These are phyloP conservation scores for Perca flavescens DNA, from an alignment of 2,113 vertebrate species.

Conservation along the genomic window DNA sequence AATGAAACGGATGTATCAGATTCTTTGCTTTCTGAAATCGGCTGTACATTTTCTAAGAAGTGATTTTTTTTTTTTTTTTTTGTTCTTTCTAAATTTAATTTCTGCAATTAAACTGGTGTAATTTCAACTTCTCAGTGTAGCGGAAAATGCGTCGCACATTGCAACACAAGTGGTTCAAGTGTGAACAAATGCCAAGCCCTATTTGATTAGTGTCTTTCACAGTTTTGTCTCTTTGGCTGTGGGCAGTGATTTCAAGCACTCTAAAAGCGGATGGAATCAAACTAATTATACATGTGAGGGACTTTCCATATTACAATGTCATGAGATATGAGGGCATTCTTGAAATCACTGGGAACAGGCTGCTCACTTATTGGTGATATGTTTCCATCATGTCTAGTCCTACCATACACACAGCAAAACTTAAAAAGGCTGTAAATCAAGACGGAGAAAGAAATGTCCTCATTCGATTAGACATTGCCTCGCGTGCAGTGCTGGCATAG, in stretches of 20 bases:
- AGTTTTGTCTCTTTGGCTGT: constrained; percentile 15
- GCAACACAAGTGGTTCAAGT: neutral
- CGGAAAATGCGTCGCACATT: neutral
- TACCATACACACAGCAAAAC: neutral
- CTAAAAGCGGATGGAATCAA: constrained; percentile 45
- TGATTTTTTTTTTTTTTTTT: too few relatives aligned
- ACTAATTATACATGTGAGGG: constrained; percentile 50
- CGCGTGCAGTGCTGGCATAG: neutral
- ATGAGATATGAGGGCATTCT: constrained; percentile 49
- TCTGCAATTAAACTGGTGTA: neutral
- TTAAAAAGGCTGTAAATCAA: neutral
- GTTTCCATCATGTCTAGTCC: neutral
- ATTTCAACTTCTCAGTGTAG: neutral
- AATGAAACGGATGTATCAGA: neutral
- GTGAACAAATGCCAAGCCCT: neutral
- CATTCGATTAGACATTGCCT: neutral
- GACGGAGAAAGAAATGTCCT: constrained; percentile 13
- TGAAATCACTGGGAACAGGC: constrained; percentile 27
- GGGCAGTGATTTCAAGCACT: constrained; percentile 52
- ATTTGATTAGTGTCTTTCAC: constrained; percentile 19
- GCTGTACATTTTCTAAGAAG: constrained; percentile 1
- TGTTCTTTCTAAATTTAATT: neutral
- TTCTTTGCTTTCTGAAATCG: neutral
- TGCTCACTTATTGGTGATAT: constrained; percentile 2
- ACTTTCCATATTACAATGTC: constrained; percentile 70